A percentile compares a stretch with the other conserved stretches of the same genome.
These are phyloP conservation scores for Coregonus suidteri DNA, from an alignment of 2,797 vertebrate genomes.

Conservation along the genomic window DNA sequence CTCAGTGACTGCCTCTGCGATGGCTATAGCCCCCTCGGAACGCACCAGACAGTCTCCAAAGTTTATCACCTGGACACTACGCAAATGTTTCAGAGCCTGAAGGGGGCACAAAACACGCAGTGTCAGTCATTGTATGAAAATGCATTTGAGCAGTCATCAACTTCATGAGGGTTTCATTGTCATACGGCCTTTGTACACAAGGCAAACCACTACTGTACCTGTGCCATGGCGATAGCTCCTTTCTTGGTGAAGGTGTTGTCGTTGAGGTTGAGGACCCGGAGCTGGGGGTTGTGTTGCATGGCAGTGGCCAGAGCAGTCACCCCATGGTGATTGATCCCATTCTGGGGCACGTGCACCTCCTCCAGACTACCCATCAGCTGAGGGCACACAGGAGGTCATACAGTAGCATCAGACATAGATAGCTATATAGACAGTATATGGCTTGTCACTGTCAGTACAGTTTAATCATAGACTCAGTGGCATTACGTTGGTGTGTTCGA, in stretches of 20 bases:
- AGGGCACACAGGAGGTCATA: constrained; percentile 7
- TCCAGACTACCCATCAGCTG: constrained; percentile 93
- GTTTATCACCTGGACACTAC: constrained; percentile 91
- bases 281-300: constrained; percentile 84
- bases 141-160: background rate
- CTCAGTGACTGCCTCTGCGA: constrained; percentile 84
- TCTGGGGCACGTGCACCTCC: constrained; percentile 98
- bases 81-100: constrained; percentile 87
- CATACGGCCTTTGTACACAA: background rate
- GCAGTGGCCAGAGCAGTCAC: constrained; percentile 89
- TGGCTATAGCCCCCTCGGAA: constrained; percentile 88
- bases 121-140: background rate
- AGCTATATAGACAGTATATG: background rate
- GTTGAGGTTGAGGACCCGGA: constrained; percentile 93
- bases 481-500: constrained; percentile 74
- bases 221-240: constrained; percentile 92
- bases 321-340: constrained; percentile 93
- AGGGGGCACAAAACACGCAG: background rate
- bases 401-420: background rate
- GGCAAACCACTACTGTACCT: constrained; percentile 70
- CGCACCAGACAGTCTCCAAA: constrained; percentile 97
- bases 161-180: background rate
- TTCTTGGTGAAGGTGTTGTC: constrained; percentile 98
- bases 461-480: background rate
- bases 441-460: background rate